Conservation (phyloP, 2,113 vertebrate genomes). For the Phrynosoma blainvillii region DNA sequence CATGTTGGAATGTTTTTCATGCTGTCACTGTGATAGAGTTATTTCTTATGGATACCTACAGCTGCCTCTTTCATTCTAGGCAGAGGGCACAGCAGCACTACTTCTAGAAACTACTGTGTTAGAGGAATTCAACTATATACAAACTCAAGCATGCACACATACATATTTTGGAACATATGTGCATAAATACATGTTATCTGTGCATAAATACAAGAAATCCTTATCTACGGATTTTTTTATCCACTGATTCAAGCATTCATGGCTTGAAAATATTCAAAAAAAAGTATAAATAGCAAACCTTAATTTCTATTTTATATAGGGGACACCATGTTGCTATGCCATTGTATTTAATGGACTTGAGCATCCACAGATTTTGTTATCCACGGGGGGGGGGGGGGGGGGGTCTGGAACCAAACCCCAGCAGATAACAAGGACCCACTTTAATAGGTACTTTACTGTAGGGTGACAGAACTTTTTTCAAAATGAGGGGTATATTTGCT, state of each 20-base stretch:
- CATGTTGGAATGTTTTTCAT: conserved; percentile 25
- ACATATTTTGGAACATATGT: background rate
- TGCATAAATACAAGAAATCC: too few species aligned
- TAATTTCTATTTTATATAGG: too few species aligned
- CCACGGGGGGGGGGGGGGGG: too few species aligned
- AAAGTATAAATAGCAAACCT: too few species aligned
- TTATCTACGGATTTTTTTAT: too few species aligned
- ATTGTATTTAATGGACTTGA: too few species aligned
- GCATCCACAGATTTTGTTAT: too few species aligned
- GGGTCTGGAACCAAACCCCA: too few species aligned
- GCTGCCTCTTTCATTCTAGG: conserved; percentile 11
- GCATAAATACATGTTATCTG: background rate
- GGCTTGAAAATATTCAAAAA: too few species aligned
- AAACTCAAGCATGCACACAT: background rate
- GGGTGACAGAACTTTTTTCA: background rate
- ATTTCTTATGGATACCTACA: conserved; percentile 23
- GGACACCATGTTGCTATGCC: too few species aligned
- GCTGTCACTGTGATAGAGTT: conserved; percentile 25
- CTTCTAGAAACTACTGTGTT: background rate
- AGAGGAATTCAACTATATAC: background rate
- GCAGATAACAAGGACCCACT: too few species aligned
- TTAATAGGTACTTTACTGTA: background rate
- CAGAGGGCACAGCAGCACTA: background rate
- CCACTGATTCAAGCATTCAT: too few species aligned
- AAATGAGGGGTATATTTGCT: background rate